These are phyloP conservation scores for Ondatra zibethicus DNA, from an alignment of 2,113 vertebrate genomes.

Conservation along the genomic window DNA sequence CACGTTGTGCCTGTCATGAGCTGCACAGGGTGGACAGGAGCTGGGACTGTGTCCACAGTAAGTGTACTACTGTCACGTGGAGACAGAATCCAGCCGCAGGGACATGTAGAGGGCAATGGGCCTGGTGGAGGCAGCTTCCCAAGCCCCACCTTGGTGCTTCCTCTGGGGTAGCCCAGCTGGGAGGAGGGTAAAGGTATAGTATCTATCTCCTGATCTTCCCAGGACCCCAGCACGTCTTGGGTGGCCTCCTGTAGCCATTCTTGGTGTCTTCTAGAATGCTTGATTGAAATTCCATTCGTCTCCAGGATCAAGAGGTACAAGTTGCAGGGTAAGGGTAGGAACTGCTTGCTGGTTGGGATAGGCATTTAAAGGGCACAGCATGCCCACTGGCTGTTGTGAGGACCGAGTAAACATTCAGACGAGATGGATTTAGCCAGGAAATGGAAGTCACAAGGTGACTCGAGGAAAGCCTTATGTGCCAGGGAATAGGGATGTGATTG, in stretches of 20 bases:
- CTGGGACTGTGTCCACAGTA: too few species aligned
- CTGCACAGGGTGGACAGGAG: background rate
- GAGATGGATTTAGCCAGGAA: background rate
- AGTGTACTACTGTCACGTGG: background rate
- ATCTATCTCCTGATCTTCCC: too few species aligned
- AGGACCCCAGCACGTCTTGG: background rate
- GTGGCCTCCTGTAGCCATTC: background rate
- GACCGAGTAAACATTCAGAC: background rate
- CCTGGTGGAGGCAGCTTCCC: background rate
- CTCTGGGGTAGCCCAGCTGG: background rate
- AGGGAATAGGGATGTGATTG: background rate
- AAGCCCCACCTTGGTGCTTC: rapidly evolving
- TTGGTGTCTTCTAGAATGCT: background rate
- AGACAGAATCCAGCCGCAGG: background rate
- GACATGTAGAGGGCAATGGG: too few species aligned
- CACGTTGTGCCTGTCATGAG: background rate
- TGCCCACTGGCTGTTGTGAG: background rate
- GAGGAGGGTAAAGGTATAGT: background rate
- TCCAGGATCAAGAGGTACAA: background rate
- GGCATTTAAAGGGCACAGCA: background rate
- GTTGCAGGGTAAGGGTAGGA: too few species aligned
- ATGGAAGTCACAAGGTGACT: background rate
- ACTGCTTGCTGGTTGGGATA: background rate
- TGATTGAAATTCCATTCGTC: background rate
- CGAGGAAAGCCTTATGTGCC: background rate